Evolutionary conservation across 2,113 vertebrate genomes (phyloP).

Genomic region (Calyptomena viridis): DNA sequence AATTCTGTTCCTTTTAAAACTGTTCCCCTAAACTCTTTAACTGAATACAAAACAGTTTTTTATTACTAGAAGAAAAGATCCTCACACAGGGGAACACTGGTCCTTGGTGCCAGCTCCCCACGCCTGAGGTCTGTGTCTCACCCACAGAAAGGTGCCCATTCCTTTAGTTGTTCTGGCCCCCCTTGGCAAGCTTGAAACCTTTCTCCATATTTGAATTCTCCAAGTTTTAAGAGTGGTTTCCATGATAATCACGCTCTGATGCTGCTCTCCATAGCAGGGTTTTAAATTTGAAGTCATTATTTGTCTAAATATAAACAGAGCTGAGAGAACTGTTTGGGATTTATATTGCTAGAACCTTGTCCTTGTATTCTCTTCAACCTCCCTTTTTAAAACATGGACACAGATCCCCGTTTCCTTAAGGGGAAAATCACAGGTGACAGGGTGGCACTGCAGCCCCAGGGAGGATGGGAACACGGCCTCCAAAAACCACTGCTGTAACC

Average conservation of each 20-base stretch:
- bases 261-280: background rate
- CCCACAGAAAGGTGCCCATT: background rate
- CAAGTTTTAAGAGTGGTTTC: background rate
- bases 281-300: background rate
- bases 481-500: background rate
- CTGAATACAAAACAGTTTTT: background rate
- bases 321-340: background rate
- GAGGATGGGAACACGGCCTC: background rate
- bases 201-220: background rate
- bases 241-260: background rate
- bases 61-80: background rate
- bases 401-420: background rate
- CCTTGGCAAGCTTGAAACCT: background rate
- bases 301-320: background rate
- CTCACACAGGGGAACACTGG: accelerated
- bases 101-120: background rate
- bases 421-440: background rate
- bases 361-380: background rate
- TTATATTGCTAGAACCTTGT: background rate
- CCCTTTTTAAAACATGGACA: background rate
- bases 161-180: background rate
- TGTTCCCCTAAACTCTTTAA: background rate
- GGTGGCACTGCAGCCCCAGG: background rate
- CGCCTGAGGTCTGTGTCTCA: accelerated
- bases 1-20: background rate